Evolutionary conservation across 1,140 invertebrate genomes (phyloP).

Genomic region (Antheraea mylitta): DNA sequence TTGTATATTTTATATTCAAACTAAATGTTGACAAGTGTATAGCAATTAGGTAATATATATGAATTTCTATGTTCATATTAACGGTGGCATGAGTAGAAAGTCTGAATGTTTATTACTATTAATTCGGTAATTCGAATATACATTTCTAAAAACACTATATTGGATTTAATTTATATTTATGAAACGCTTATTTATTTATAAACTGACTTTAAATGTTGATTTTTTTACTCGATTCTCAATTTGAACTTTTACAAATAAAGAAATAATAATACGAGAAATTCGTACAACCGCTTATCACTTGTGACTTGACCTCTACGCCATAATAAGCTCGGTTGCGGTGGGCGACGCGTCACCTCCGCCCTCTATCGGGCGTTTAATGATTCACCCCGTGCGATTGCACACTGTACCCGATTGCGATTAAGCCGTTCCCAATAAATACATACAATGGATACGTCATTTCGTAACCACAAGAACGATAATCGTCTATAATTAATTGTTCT

Average conservation of each 20-base stretch:
- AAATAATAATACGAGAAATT: background rate
- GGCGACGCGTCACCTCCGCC: constrained; percentile 50
- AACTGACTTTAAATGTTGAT: no score
- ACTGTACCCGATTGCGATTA: constrained; percentile 18
- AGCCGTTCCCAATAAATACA: constrained; percentile 1
- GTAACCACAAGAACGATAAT: background rate
- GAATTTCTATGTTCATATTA: no score
- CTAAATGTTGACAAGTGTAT: no score
- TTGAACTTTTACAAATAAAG: background rate
- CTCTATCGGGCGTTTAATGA: constrained; percentile 55
- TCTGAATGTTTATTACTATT: no score
- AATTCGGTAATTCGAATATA: no score
- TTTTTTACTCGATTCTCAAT: no score
- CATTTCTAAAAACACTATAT: no score
- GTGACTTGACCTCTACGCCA: constrained; percentile 17
- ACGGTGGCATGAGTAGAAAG: no score
- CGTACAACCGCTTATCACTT: background rate
- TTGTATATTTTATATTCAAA: no score
- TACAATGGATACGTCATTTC: background rate
- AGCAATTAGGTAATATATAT: no score
- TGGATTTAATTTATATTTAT: background rate
- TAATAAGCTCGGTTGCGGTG: constrained; percentile 21
- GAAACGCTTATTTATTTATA: background rate
- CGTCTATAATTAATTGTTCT: background rate
- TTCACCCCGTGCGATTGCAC: constrained; percentile 35